These are phyloP conservation scores for Hycleus cichorii DNA, from an alignment of 1,140 invertebrate genomes.

Conservation along the genomic window DNA sequence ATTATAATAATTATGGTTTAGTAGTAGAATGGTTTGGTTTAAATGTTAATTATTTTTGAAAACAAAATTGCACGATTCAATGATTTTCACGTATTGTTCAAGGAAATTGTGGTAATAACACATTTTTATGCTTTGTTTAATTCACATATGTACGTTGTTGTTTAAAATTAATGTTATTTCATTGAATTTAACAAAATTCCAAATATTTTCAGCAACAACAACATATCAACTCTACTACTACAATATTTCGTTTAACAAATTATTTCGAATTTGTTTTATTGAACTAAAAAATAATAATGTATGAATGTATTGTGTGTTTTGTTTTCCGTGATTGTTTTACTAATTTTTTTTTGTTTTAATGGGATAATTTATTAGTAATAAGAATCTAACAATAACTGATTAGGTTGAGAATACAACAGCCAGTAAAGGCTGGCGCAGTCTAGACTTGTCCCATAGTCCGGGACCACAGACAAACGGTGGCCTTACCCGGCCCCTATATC, in stretches of 20 bases:
- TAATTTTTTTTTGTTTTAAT: neutral
- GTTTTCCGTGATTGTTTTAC: neutral
- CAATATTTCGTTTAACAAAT: too few relatives aligned
- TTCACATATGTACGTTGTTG: slow-evolving; percentile 11
- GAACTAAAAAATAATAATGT: neutral
- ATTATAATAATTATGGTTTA: neutral
- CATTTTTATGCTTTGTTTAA: slow-evolving; percentile 3
- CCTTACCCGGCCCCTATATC: slow-evolving; percentile 46
- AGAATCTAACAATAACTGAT: slow-evolving; percentile 19
- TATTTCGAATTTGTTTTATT: slow-evolving; percentile 1
- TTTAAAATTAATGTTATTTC: neutral
- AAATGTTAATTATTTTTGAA: neutral
- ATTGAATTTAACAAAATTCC: too few relatives aligned
- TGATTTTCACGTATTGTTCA: slow-evolving; percentile 4
- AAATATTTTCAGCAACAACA: too few relatives aligned
- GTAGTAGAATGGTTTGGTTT: slow-evolving; percentile 1
- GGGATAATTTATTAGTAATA: too few relatives aligned
- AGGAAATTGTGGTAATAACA: slow-evolving; percentile 5
- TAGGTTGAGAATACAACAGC: slow-evolving; percentile 33
- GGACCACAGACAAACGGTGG: slow-evolving; percentile 40
- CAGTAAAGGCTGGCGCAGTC: slow-evolving; percentile 51
- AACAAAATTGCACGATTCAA: slow-evolving; percentile 9
- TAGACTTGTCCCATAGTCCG: slow-evolving; percentile 49
- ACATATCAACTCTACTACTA: too few relatives aligned
- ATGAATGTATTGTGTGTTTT: neutral